Percentiles rank a stretch among this genome's conserved stretches.
These are phyloP conservation scores for Drosophila mayri DNA, from an alignment of 1,140 invertebrate genomes.

Conservation along the genomic window DNA sequence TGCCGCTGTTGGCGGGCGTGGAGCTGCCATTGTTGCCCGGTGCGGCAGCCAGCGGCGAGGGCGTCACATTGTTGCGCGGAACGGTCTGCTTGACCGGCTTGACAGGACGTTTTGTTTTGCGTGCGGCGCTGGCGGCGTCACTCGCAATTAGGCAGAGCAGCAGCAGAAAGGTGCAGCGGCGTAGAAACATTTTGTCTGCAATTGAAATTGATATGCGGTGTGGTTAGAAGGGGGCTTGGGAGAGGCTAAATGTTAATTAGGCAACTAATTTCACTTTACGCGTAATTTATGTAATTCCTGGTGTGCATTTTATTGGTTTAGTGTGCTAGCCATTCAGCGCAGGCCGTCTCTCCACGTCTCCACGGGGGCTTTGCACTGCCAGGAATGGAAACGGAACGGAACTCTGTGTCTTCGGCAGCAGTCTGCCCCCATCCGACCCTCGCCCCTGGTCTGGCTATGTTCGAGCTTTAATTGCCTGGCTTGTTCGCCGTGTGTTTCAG, in stretches of 20 bases:
- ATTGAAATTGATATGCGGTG: constrained; percentile 24
- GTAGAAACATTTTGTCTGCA: constrained; percentile 81
- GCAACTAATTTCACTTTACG: constrained; percentile 74
- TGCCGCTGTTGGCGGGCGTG: constrained; percentile 33
- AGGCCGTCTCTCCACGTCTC: constrained; percentile 13
- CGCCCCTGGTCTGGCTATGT: constrained; percentile 27
- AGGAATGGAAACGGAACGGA: constrained; percentile 63
- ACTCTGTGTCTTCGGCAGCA: constrained; percentile 47
- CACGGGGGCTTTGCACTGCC: constrained; percentile 50
- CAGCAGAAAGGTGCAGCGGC: constrained; percentile 75
- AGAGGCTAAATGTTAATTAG: constrained; percentile 72
- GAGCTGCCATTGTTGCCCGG: constrained; percentile 33
- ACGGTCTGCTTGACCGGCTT: constrained; percentile 83
- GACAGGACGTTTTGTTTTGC: constrained; percentile 84
- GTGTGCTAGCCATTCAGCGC: constrained; percentile 16
- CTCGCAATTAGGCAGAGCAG: constrained; percentile 81
- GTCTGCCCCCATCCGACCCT: constrained; percentile 11
- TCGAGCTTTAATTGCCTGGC: constrained; percentile 74
- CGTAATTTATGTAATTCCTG: constrained; percentile 81
- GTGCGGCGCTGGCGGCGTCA: constrained; percentile 76
- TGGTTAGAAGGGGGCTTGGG: constrained; percentile 12
- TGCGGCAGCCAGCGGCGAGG: constrained; percentile 56
- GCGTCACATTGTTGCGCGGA: constrained; percentile 81
- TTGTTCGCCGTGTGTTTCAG: constrained; percentile 68
- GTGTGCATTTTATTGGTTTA: constrained; percentile 73